Percentiles rank a stretch among this genome's conserved stretches.
These are phyloP conservation scores for Drosophila silvestris DNA, from an alignment of 2,888 invertebrate species.

Conservation along the genomic window DNA sequence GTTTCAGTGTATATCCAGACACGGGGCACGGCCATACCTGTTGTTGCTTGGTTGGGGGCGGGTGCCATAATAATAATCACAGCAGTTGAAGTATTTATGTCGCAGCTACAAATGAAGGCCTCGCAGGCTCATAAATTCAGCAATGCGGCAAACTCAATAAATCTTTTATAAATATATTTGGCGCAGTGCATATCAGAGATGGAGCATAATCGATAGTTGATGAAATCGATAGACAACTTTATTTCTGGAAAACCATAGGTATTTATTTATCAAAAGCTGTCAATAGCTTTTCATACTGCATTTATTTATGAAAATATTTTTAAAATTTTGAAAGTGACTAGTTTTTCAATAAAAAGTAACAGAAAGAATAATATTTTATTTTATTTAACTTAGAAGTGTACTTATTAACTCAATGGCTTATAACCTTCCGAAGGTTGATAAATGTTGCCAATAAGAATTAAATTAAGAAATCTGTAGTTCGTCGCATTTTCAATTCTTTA, in stretches of 20 bases:
- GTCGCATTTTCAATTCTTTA: rapidly evolving
- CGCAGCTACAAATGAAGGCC: constrained; percentile 61
- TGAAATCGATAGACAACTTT: not conserved
- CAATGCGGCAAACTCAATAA: constrained; percentile 42
- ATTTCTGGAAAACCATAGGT: not conserved
- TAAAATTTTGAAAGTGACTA: not conserved
- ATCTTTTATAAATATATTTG: constrained; percentile 32
- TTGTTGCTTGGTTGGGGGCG: constrained; percentile 3
- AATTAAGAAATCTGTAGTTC: too few species aligned
- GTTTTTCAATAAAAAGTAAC: not conserved
- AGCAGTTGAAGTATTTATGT: constrained; percentile 74
- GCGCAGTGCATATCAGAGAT: constrained; percentile 18
- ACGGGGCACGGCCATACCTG: not conserved
- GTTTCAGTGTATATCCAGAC: constrained; percentile 24
- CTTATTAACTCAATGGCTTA: not conserved
- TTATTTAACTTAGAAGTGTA: not conserved
- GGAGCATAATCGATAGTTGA: not conserved
- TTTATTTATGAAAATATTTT: not conserved
- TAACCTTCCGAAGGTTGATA: not conserved
- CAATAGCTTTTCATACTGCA: not conserved
- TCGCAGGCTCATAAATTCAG: constrained; percentile 66
- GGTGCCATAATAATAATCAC: constrained; percentile 68
- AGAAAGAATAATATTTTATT: not conserved
- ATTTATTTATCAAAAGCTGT: not conserved
- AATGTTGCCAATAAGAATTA: not conserved